These are phyloP conservation scores for Cotesia congregata DNA, from an alignment of 2,888 invertebrate genomes.

Conservation along the genomic window DNA sequence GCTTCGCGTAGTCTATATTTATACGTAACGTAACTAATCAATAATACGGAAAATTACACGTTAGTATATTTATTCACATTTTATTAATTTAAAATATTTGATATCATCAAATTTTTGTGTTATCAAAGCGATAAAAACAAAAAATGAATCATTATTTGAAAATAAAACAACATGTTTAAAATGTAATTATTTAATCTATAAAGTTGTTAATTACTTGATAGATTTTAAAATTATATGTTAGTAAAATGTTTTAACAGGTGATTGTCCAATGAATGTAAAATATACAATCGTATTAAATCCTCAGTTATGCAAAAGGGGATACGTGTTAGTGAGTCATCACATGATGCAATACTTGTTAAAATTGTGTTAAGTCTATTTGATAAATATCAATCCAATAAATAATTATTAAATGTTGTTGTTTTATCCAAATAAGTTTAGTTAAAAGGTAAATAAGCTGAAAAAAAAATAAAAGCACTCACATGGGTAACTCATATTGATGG, in stretches of 20 bases:
- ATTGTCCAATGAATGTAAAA: slow-evolving; percentile 1
- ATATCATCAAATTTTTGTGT: background rate
- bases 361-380: slow-evolving; percentile 18
- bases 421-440: slow-evolving; percentile 5
- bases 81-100: background rate
- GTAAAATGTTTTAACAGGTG: background rate
- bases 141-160: background rate
- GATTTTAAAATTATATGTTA: slow-evolving; percentile 2
- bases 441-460: slow-evolving; percentile 26
- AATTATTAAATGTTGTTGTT: background rate
- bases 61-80: background rate
- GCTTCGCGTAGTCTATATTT: slow-evolving; percentile 3
- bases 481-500: slow-evolving; percentile 81
- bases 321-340: slow-evolving; percentile 1
- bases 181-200: background rate
- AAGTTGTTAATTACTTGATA: background rate
- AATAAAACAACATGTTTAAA: background rate
- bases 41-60: slow-evolving; percentile 14
- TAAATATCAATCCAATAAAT: background rate
- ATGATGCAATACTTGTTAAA: slow-evolving; percentile 43
- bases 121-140: background rate
- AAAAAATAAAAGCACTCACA: slow-evolving; percentile 76
- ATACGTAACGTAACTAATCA: background rate
- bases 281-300: slow-evolving; percentile 8
- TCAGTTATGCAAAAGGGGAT: slow-evolving; percentile 23